phyloP scores from a whole-genome alignment of 2,888 invertebrate species.

The Mamestra brassicae region DNA sequence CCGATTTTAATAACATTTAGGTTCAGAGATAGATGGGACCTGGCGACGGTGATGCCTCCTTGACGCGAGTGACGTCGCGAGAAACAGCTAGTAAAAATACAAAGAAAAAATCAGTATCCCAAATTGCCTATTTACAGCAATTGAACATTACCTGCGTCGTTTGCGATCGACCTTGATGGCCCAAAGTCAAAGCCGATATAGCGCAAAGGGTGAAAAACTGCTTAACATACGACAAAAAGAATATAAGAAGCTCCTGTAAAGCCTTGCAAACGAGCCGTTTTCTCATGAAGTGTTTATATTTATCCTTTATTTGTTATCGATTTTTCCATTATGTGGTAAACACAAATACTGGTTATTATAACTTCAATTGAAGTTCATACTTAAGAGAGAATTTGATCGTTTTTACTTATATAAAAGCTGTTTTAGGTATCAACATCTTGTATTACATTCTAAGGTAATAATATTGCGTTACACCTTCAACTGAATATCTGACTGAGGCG shows the following conservation, averaged over 20 bases:
- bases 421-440: neutral
- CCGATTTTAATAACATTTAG: no score
- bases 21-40: no score
- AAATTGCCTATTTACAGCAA: neutral
- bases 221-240: neutral
- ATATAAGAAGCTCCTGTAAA: constrained; percentile 17
- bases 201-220: constrained; percentile 8
- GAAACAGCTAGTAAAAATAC: neutral
- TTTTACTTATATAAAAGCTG: neutral
- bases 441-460: neutral
- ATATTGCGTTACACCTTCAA: neutral
- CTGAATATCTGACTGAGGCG: neutral
- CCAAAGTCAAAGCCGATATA: constrained; percentile 32
- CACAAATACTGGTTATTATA: neutral
- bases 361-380: neutral
- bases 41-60: no score
- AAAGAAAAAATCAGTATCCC: constrained; percentile 1
- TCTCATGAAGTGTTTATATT: neutral
- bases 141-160: constrained; percentile 11
- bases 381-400: neutral
- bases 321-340: neutral
- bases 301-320: constrained; percentile 26
- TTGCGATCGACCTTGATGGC: constrained; percentile 9
- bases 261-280: neutral
- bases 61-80: neutral